Evolutionary conservation across 2,113 vertebrate genomes (phyloP), one percentile per base, ranked within the genome.

Genomic region (Tonatia bakeri): DNA sequence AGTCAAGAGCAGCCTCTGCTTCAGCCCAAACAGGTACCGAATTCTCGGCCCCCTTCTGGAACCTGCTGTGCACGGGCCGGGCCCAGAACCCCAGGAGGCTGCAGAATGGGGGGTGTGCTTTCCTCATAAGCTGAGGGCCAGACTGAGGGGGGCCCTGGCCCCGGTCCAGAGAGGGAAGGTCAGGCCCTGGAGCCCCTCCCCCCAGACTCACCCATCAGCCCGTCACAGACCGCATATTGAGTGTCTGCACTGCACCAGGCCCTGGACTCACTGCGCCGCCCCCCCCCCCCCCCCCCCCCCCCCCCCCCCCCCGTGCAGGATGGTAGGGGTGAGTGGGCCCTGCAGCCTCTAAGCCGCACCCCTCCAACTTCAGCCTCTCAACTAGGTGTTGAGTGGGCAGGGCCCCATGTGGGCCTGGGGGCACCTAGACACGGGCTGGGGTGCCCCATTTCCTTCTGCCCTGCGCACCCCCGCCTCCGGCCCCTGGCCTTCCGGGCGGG

Each of bases 11-110:
- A 99, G 47, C 98, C 98, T 82, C 98, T 99, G 90, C 98, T 99
- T 96, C 99, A 99, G 86, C 99, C 99, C 96, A 99, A 99, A 98
- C 99, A 99, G 99, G 99, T 99, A 99, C 0, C 2, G 28, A 84
- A 31, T 36, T 77, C 67, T 84, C 28, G 22, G 75, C 64, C 24
- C 38, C 95, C 5, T 93, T 7, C 87, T n/a, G 16, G 28, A 38
- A 47, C 94, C 92, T 79, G 87, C 91, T 95, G 28, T 59, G 50
- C 38, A 33, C 22, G 43, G 54, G 64, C 20, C 17, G 50, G 56
- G 56, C 73, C 31, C 50, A 28, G 40, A 75, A 28, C 90, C 94
- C 76, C 85, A 61, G 87, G 84, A 36, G 88, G 54, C 87, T 54
- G 54, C 8, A n/a, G 81, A 38, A 3, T 36, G n/a, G 38, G 59